phyloP scores from a whole-genome alignment of 2,888 invertebrate species.

The Dascillus cervinus region DNA sequence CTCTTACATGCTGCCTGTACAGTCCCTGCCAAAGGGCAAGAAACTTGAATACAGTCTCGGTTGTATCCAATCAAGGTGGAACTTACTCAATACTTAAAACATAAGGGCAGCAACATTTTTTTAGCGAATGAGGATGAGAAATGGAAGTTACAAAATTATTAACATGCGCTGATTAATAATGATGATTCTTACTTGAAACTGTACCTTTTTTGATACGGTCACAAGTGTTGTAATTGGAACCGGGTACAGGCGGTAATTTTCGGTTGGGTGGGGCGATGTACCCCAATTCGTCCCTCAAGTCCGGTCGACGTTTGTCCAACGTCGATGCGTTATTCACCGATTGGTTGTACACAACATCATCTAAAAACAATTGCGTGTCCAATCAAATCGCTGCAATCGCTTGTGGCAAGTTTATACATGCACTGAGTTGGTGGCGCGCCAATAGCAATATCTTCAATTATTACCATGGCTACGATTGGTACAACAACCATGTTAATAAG shows the following conservation, averaged over 20 bases:
- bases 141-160: too few relatives aligned
- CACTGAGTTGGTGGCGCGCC: too few relatives aligned
- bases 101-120: too few relatives aligned
- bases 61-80: conserved; percentile 9
- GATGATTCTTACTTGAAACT: conserved; percentile 80
- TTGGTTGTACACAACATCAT: conserved; percentile 87
- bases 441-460: too few relatives aligned
- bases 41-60: conserved; percentile 6
- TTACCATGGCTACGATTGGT: too few relatives aligned
- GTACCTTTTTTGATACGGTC: conserved; percentile 91
- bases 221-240: conserved; percentile 89
- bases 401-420: too few relatives aligned
- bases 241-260: conserved; percentile 86
- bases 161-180: too few relatives aligned
- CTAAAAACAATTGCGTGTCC: conserved; percentile 39
- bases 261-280: conserved; percentile 91
- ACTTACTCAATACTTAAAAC: too few relatives aligned
- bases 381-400: too few relatives aligned
- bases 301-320: conserved; percentile 74
- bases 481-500: too few relatives aligned
- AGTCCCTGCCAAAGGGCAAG: neutral
- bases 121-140: too few relatives aligned
- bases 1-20: conserved; percentile 13
- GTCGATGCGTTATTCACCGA: conserved; percentile 62
- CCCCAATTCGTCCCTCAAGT: conserved; percentile 79